Percentiles rank a stretch among this genome's conserved stretches.
Conservation (phyloP, 2,888 invertebrate genomes). For the Ctena decussata region DNA sequence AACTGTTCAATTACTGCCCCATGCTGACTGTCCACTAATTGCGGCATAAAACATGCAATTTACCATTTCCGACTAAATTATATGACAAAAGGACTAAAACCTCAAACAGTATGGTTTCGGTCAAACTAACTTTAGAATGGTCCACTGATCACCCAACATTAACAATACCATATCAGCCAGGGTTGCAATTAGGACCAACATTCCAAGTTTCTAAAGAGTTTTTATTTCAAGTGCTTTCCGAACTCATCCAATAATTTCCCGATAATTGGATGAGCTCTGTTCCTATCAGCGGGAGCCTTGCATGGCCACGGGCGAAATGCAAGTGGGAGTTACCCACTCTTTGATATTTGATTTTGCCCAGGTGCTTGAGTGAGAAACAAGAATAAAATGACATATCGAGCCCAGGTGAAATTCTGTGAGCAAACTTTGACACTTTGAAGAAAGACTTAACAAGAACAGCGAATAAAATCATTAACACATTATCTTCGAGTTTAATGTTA, state of each 20-base stretch:
- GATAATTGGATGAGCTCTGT: slow-evolving; percentile 41
- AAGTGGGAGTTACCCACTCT: slow-evolving; percentile 18
- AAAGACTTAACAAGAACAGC: not conserved
- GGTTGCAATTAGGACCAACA: not conserved
- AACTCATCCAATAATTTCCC: slow-evolving; percentile 8
- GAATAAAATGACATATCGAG: not conserved
- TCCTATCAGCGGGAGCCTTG: slow-evolving; percentile 35
- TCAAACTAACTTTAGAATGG: slow-evolving; percentile 1
- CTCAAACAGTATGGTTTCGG: slow-evolving; percentile 11
- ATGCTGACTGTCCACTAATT: not conserved
- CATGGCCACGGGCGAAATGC: slow-evolving; percentile 20
- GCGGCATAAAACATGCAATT: not conserved
- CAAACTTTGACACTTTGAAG: not conserved
- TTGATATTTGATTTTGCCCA: slow-evolving; percentile 42
- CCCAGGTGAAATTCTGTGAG: not conserved
- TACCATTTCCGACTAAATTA: slow-evolving; percentile 12
- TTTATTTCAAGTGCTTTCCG: slow-evolving; percentile 34
- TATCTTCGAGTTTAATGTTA: not conserved
- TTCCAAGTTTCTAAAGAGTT: not conserved
- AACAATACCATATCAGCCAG: not conserved
- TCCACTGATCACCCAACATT: not conserved
- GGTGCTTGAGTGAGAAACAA: slow-evolving; percentile 20
- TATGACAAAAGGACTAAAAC: not conserved
- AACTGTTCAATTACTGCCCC: not conserved
- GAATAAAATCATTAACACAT: not conserved